These are phyloP conservation scores for Beaufortia kweichowensis DNA, from an alignment of 2,113 vertebrate genomes.

Conservation along the genomic window DNA sequence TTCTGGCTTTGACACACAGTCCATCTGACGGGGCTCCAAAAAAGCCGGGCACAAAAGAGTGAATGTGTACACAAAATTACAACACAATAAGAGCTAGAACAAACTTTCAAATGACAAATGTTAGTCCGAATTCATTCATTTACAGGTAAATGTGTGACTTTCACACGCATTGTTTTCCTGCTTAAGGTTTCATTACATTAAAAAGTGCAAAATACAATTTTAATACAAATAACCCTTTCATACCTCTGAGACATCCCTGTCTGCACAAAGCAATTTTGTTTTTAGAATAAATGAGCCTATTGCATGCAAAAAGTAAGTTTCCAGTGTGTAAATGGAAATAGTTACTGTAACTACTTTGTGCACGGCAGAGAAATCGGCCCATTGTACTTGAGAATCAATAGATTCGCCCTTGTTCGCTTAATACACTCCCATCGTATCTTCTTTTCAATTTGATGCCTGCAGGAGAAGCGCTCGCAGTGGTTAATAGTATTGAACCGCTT, in stretches of 20 bases:
- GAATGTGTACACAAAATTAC: background rate
- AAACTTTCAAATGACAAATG: background rate
- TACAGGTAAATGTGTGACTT: background rate
- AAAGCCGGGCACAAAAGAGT: slow-evolving; percentile 12
- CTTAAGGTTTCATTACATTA: slow-evolving; percentile 9
- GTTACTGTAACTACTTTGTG: slow-evolving; percentile 37
- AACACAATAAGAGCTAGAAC: background rate
- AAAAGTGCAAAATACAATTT: background rate
- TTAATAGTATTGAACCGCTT: slow-evolving; percentile 59
- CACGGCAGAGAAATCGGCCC: slow-evolving; percentile 30
- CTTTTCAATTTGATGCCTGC: slow-evolving; percentile 49
- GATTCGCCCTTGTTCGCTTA: slow-evolving; percentile 48
- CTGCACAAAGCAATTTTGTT: background rate
- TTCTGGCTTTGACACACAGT: slow-evolving; percentile 46
- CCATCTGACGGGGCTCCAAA: slow-evolving; percentile 56
- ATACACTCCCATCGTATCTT: slow-evolving; percentile 44
- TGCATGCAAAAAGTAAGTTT: slow-evolving; percentile 13
- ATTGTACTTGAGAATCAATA: slow-evolving; percentile 57
- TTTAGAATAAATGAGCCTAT: background rate
- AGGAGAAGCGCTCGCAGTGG: slow-evolving; percentile 43
- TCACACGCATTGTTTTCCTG: too few species aligned
- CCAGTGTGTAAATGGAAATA: slow-evolving; percentile 35
- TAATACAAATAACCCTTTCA: background rate
- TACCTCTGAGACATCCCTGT: background rate
- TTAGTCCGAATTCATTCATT: background rate